A percentile compares a stretch with the other conserved stretches of the same genome.
These are phyloP conservation scores for Taenaris catops DNA, from an alignment of 2,888 invertebrate genomes.

Conservation along the genomic window DNA sequence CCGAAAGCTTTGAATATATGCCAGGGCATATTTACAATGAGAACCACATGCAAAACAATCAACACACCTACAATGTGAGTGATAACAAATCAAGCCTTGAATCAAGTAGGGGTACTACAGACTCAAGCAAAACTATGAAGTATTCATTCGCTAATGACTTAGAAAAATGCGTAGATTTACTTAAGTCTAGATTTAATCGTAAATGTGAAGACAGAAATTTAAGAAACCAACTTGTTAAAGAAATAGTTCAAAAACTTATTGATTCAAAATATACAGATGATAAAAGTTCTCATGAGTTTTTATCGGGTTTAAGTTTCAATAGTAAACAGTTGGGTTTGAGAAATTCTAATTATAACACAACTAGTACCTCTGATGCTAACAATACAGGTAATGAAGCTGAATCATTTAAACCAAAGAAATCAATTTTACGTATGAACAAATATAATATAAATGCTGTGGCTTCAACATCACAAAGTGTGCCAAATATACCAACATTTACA, in stretches of 20 bases:
- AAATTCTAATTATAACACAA: conserved; percentile 36
- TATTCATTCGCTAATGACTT: conserved; percentile 78
- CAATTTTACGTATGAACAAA: conserved; percentile 57
- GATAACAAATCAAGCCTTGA: conserved; percentile 68
- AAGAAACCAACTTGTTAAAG: conserved; percentile 82
- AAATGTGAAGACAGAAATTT: conserved; percentile 79
- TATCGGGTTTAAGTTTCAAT: conserved; percentile 60
- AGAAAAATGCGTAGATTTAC: conserved; percentile 79
- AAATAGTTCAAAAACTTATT: conserved; percentile 81
- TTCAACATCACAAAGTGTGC: conserved; percentile 67
- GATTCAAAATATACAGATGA: conserved; percentile 81
- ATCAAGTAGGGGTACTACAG: conserved; percentile 60
- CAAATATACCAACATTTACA: conserved; percentile 50
- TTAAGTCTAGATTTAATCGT: conserved; percentile 80
- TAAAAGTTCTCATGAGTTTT: conserved; percentile 64
- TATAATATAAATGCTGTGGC: conserved; percentile 54
- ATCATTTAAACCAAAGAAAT: conserved; percentile 50
- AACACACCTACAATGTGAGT: conserved; percentile 34
- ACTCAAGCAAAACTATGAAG: conserved; percentile 60
- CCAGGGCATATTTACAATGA: conserved; percentile 80
- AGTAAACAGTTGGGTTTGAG: conserved; percentile 42
- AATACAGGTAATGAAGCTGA: conserved; percentile 39
- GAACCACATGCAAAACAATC: conserved; percentile 46
- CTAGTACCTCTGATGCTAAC: conserved; percentile 61
- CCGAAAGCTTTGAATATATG: conserved; percentile 85